These are phyloP conservation scores for Meghimatium bilineatum DNA, from an alignment of 2,888 invertebrate genomes.

Conservation along the genomic window DNA sequence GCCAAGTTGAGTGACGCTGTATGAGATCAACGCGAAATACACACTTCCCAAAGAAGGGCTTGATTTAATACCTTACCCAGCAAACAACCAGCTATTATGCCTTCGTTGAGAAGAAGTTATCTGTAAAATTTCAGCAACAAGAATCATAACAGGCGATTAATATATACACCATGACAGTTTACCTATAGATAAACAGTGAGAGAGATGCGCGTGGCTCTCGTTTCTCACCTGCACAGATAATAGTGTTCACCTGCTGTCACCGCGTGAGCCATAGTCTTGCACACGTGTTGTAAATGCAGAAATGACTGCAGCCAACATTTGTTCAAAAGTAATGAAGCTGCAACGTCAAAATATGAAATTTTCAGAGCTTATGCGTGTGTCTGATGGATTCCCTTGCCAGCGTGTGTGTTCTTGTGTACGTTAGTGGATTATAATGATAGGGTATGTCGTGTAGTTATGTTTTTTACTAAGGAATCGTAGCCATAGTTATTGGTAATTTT, in stretches of 20 bases:
- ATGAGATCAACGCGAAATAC: too few relatives aligned
- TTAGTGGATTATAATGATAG: not conserved
- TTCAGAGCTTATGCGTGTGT: not conserved
- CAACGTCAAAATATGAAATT: not conserved
- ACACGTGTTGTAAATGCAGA: not conserved
- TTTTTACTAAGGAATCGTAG: too few relatives aligned
- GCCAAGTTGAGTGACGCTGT: too few relatives aligned
- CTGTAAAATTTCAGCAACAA: not conserved
- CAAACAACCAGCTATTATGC: too few relatives aligned
- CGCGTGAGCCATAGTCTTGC: not conserved
- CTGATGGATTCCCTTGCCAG: not conserved
- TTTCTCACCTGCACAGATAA: not conserved
- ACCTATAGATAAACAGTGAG: not conserved
- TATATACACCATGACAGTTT: not conserved
- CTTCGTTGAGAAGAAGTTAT: not conserved
- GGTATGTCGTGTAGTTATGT: not conserved
- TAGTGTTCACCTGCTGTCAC: not conserved
- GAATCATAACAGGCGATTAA: not conserved
- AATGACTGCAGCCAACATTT: not conserved
- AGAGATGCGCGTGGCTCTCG: not conserved
- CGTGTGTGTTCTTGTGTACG: not conserved
- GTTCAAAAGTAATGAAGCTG: not conserved
- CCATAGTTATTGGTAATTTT: too few relatives aligned
- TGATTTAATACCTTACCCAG: too few relatives aligned
- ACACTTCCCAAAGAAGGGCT: too few relatives aligned